A percentile compares a stretch with the other conserved stretches of the same genome.
phyloP scores from a whole-genome alignment of 2,888 invertebrate genomes.

The Oscheius sp. region DNA sequence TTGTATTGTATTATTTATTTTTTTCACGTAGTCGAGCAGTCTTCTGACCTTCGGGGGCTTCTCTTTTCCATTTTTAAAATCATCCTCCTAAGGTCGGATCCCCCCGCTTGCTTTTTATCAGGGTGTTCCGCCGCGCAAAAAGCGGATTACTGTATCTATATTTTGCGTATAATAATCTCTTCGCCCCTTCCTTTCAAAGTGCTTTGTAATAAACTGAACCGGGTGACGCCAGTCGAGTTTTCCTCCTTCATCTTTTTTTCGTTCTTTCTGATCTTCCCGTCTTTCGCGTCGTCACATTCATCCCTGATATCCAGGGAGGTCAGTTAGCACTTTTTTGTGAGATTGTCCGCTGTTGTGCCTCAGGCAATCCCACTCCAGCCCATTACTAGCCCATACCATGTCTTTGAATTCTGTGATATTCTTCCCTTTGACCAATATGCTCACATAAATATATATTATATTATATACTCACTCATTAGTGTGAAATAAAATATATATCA shows the following conservation, averaged over 20 bases:
- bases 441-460: too few species aligned
- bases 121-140: not conserved
- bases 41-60: not conserved
- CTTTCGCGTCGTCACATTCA: not conserved
- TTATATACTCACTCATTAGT: too few species aligned
- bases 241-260: not conserved
- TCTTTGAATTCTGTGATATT: conserved; percentile 18
- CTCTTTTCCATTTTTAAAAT: not conserved
- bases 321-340: conserved; percentile 8
- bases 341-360: conserved; percentile 15
- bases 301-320: conserved; percentile 22
- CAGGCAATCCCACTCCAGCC: conserved; percentile 1
- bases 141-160: conserved; percentile 12
- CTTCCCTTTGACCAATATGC: not conserved
- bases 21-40: conserved; percentile 5
- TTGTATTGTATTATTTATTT: not conserved
- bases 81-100: conserved; percentile 3
- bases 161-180: not conserved
- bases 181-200: not conserved
- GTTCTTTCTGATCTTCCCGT: conserved; percentile 12
- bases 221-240: conserved; percentile 20
- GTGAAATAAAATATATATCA: too few species aligned
- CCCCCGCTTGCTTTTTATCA: too few species aligned
- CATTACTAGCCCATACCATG: not conserved
- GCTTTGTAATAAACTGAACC: conserved; percentile 28